Evolutionary conservation across 2,113 vertebrate species (phyloP), one percentile per base, ranked within the genome.

Genomic region (Neolamprologus fasciatus): DNA sequence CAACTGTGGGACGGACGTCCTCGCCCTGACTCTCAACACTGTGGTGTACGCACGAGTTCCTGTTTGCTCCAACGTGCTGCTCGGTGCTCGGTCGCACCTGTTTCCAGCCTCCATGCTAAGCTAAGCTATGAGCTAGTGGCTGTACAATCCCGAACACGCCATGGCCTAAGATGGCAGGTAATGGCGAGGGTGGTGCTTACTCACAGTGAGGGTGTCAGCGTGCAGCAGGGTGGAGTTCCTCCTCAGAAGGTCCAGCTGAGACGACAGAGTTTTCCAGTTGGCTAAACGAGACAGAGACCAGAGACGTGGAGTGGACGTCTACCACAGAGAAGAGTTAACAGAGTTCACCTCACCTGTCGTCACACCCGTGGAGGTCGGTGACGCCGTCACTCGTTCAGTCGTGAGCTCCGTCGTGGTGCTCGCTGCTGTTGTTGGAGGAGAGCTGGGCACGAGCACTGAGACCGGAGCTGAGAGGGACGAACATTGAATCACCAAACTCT

Each of bases 191-290:
- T 11, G 6, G 63, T 10, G 47, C 55, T 55, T 76, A 82, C 95
- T 95, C 84, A 97, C 96, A 4, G 92, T 57, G 42, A 91, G 19
- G 4, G 66, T n/a, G 79, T 92, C 93, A 3, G 94, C 89, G 45
- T 57, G 93, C 26, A 90, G 84, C 42, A 85, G 81, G 8, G 93
- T 95, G 40, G 94, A 82, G 92, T 97, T 97, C 19, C 63, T 94
- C 88, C 83, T 95, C 85, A 91, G 89, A 33, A 93, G 90, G 42
- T 95, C 95, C 78, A 94, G 87, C 26, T 92, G 89, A 42, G 94
- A 93, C 16, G 93, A 94, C 86, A 90, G 83, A 3, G 61, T 90
- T 61, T 80, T 91, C 89, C 93, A 89, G 80, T 80, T 89, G 4
- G 93, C 95, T 96, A n/a, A 21, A 3, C 16, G 28, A 89, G 13